These are phyloP conservation scores for Pollachius pollachius DNA, from an alignment of 2,113 vertebrate genomes.

Conservation along the genomic window DNA sequence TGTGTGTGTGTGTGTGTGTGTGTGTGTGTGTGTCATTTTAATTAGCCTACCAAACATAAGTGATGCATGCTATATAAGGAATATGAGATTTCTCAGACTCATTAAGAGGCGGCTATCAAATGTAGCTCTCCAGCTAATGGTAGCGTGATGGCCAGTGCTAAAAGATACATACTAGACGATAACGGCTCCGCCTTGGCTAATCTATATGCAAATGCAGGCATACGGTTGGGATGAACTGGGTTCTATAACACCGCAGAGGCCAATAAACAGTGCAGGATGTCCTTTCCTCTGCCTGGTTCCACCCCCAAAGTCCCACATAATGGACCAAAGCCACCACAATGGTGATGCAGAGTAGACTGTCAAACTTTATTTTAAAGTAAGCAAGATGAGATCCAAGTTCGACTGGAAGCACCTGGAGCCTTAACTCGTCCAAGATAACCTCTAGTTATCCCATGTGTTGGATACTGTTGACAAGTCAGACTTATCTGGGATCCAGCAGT, in stretches of 20 bases:
- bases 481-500: no score
- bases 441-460: no score
- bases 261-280: not conserved
- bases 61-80: no score
- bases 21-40: not conserved
- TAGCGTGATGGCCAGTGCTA: constrained; percentile 11
- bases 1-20: not conserved
- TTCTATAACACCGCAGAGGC: constrained; percentile 7
- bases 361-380: no score
- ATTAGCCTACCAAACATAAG: no score
- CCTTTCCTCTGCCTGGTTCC: constrained; percentile 6
- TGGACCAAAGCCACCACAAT: not conserved
- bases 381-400: no score
- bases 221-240: constrained; percentile 18
- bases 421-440: no score
- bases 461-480: no score
- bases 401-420: no score
- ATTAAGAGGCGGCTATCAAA: no score
- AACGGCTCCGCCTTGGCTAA: constrained; percentile 28
- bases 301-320: not conserved
- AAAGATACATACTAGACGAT: constrained; percentile 17
- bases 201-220: constrained; percentile 49
- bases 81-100: no score
- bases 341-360: no score
- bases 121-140: not conserved